A percentile compares a stretch with the other conserved stretches of the same genome.
These are phyloP conservation scores for Drosophila melanocephala DNA, from an alignment of 2,888 invertebrate species.

Conservation along the genomic window DNA sequence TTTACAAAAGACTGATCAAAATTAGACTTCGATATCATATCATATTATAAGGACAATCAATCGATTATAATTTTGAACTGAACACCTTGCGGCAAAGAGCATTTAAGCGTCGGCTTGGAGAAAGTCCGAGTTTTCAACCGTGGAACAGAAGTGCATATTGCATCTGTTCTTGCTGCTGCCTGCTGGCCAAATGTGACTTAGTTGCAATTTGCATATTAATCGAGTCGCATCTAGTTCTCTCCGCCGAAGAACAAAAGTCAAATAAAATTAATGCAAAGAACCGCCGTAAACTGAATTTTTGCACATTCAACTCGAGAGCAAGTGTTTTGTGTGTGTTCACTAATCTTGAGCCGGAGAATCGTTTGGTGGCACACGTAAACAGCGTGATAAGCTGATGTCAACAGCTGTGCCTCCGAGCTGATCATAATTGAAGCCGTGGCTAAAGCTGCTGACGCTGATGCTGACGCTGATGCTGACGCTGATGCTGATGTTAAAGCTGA, in stretches of 20 bases:
- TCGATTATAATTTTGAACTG: too few relatives aligned
- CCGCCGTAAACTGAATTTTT: conserved; percentile 31
- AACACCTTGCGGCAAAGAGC: background rate
- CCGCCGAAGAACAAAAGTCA: background rate
- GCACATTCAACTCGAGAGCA: background rate
- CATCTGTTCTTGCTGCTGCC: background rate
- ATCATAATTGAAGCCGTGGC: background rate
- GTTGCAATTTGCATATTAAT: conserved; percentile 54
- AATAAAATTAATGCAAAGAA: background rate
- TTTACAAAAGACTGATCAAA: background rate
- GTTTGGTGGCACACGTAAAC: conserved; percentile 56
- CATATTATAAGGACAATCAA: too few relatives aligned
- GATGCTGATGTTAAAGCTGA: background rate
- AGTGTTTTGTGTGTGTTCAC: conserved; percentile 2
- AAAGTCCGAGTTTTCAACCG: fast-evolving
- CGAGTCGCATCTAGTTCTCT: conserved; percentile 22
- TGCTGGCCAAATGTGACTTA: conserved; percentile 35
- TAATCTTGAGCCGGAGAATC: conserved; percentile 25
- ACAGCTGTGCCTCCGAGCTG: conserved; percentile 14
- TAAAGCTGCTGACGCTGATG: background rate
- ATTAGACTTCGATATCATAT: too few relatives aligned
- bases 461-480: background rate
- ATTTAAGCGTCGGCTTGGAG: background rate
- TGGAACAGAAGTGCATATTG: background rate
- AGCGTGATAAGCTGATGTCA: conserved; percentile 69